These are phyloP conservation scores for Pelochelys cantorii DNA, from an alignment of 2,797 vertebrate species.

Conservation along the genomic window DNA sequence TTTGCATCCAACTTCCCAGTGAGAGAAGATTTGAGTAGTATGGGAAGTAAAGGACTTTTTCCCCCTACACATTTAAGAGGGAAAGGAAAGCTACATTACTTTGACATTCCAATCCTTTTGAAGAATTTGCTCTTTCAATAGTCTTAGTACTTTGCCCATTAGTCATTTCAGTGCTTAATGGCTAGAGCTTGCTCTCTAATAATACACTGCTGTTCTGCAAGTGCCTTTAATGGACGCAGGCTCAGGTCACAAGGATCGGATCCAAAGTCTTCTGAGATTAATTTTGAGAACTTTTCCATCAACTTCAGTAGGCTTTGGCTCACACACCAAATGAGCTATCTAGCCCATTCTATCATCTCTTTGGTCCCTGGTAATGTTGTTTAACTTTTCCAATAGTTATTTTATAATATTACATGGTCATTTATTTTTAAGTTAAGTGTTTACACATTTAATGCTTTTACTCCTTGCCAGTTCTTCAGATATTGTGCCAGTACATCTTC, in stretches of 20 bases:
- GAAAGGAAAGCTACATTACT: neutral
- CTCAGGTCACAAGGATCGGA: neutral
- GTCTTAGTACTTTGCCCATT: neutral
- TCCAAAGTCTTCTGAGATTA: neutral
- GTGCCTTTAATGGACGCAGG: neutral
- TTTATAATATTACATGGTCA: neutral
- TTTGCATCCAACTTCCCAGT: neutral
- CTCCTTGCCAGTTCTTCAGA: neutral
- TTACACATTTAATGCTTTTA: neutral
- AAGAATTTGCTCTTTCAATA: neutral
- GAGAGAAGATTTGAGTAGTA: neutral
- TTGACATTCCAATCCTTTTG: neutral
- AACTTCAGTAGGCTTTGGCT: neutral
- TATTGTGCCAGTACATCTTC: neutral
- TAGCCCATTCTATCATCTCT: rapidly evolving
- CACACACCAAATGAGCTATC: neutral
- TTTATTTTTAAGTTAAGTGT: neutral
- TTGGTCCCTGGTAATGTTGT: neutral
- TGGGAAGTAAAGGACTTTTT: neutral
- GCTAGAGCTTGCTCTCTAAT: neutral
- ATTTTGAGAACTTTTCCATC: neutral
- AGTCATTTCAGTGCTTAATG: neutral
- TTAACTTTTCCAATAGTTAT: neutral
- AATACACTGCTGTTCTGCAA: neutral
- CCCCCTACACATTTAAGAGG: neutral